Percentiles rank a stretch among this genome's conserved stretches.
Conservation (phyloP, 92 coral and sea anemone genomes). For the Umimayanthus kanabou region DNA sequence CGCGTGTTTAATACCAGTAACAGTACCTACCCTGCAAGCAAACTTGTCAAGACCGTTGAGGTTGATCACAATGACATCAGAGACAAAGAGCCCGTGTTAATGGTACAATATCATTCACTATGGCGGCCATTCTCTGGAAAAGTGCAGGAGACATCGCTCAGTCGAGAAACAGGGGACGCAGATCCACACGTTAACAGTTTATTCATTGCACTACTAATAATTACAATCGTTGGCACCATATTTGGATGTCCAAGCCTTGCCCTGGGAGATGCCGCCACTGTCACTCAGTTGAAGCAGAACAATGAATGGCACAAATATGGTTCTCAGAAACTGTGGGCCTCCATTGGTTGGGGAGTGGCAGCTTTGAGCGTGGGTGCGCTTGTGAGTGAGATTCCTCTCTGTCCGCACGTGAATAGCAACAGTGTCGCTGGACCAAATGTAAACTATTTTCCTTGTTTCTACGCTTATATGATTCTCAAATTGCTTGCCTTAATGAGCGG, state of each 20-base stretch:
- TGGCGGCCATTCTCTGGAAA: background rate
- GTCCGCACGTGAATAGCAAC: slow-evolving; percentile 28
- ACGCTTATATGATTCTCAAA: slow-evolving; percentile 47
- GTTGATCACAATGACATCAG: background rate
- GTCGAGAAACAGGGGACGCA: background rate
- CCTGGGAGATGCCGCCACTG: slow-evolving; percentile 73
- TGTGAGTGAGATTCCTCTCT: slow-evolving; percentile 49
- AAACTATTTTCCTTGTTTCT: slow-evolving; percentile 55
- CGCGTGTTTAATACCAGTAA: background rate
- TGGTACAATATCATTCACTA: background rate
- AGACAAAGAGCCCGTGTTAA: background rate
- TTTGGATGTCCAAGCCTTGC: slow-evolving; percentile 78
- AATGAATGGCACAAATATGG: slow-evolving; percentile 71
- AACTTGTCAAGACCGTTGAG: background rate
- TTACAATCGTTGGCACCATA: slow-evolving; percentile 68
- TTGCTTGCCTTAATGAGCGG: slow-evolving; percentile 51
- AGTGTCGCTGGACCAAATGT: slow-evolving; percentile 40
- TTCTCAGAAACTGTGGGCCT: slow-evolving; percentile 83
- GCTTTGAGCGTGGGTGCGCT: slow-evolving; percentile 75
- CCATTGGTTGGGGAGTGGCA: slow-evolving; percentile 82
- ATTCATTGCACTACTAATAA: slow-evolving; percentile 59
- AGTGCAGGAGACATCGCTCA: background rate
- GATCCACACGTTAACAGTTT: slow-evolving; percentile 24
- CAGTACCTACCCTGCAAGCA: background rate
- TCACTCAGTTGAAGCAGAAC: slow-evolving; percentile 60